Conservation (phyloP, 2,888 invertebrate genomes). For the Cyclophora albipunctata region DNA sequence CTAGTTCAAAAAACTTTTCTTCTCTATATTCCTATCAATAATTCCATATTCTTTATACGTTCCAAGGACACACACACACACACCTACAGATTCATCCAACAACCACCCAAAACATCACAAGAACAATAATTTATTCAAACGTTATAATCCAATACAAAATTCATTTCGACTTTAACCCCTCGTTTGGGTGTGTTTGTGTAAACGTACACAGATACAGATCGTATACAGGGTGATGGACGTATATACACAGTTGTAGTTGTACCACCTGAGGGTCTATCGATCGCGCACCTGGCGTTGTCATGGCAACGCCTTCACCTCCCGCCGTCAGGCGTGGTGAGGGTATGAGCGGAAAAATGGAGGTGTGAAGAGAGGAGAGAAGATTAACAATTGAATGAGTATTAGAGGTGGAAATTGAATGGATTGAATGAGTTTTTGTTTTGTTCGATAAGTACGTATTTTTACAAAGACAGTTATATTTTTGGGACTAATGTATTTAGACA, state of each 20-base stretch:
- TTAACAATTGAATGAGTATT: too few species aligned
- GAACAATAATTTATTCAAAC: constrained; percentile 3
- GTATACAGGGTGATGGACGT: not conserved
- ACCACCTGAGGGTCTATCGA: constrained; percentile 42
- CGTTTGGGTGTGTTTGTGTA: not conserved
- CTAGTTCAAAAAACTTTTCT: too few species aligned
- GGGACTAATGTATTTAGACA: too few species aligned
- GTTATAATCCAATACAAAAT: constrained; percentile 4
- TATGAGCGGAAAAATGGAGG: not conserved
- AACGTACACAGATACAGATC: not conserved
- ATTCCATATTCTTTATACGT: too few species aligned
- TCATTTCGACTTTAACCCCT: constrained; percentile 2
- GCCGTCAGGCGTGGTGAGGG: not conserved
- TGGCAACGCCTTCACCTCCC: constrained; percentile 37
- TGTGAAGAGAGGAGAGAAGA: too few species aligned
- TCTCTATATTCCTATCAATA: too few species aligned
- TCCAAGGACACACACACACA: too few species aligned
- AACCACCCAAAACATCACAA: not conserved
- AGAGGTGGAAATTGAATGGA: too few species aligned
- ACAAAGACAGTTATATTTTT: too few species aligned
- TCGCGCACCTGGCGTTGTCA: constrained; percentile 58
- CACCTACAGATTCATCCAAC: too few species aligned
- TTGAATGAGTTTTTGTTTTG: too few species aligned
- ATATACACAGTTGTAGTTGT: constrained; percentile 13
- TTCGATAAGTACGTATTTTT: too few species aligned